Conservation (phyloP, 2,888 invertebrate genomes). For the Apeira syringaria region DNA sequence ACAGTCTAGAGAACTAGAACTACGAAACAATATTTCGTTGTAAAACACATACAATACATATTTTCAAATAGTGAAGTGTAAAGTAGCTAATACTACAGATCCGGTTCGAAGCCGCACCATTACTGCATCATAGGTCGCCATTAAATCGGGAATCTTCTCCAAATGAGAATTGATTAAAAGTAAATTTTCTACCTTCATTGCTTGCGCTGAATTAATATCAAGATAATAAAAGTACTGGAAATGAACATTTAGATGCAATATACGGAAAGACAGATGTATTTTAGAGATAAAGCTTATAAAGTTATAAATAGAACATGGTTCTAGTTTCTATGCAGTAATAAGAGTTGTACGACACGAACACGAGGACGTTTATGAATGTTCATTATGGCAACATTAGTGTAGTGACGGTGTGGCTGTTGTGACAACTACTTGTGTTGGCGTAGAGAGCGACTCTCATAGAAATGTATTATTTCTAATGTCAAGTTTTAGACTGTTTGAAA, state of each 20-base stretch:
- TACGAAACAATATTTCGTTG: no score
- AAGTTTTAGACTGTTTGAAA: no score
- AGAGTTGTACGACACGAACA: slow-evolving; percentile 1
- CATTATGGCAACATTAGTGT: slow-evolving; percentile 9
- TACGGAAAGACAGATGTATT: slow-evolving; percentile 49
- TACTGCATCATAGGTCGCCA: slow-evolving; percentile 20
- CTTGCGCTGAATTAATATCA: slow-evolving; percentile 42
- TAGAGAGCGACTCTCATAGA: neutral
- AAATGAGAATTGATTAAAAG: slow-evolving; percentile 31
- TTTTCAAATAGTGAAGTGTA: slow-evolving; percentile 4
- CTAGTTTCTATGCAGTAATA: slow-evolving; percentile 16
- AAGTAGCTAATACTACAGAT: slow-evolving; percentile 15
- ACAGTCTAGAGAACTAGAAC: no score
- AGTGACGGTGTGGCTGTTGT: neutral
- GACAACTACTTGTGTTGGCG: slow-evolving; percentile 1
- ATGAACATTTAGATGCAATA: slow-evolving; percentile 17
- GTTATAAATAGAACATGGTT: slow-evolving; percentile 44
- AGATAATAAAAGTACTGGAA: slow-evolving; percentile 32
- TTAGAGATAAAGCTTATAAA: slow-evolving; percentile 55
- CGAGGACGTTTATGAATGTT: slow-evolving; percentile 10
- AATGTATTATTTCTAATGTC: no score
- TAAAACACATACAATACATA: no score
- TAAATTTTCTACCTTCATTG: slow-evolving; percentile 30
- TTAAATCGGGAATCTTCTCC: slow-evolving; percentile 24
- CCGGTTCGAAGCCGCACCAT: slow-evolving; percentile 8